Percentiles rank a stretch among this genome's conserved stretches.
phyloP scores from a whole-genome alignment of 2,113 vertebrate species.

The Calypte anna region DNA sequence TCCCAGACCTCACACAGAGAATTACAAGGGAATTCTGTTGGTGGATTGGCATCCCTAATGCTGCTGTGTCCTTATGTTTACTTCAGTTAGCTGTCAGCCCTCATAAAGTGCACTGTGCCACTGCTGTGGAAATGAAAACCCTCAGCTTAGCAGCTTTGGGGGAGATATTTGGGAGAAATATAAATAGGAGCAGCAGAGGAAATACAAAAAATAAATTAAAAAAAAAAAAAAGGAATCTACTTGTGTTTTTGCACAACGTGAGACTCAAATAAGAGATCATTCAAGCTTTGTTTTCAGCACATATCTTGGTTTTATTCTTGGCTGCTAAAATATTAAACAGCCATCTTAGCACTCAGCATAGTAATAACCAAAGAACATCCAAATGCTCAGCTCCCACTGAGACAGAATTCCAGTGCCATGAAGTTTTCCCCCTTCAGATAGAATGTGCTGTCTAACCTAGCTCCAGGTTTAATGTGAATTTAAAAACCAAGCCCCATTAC shows the following conservation, averaged over 20 bases:
- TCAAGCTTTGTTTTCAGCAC: not conserved
- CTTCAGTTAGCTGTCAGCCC: slow-evolving; percentile 64
- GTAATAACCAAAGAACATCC: slow-evolving; percentile 27
- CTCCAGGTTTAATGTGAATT: not conserved
- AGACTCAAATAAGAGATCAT: slow-evolving; percentile 19
- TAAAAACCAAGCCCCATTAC: not conserved
- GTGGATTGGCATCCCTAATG: slow-evolving; percentile 40
- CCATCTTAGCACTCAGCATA: slow-evolving; percentile 35
- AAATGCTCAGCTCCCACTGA: not conserved
- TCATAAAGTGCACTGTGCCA: not conserved
- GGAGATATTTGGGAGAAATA: not conserved
- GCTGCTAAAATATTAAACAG: slow-evolving; percentile 70
- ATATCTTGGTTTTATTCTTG: slow-evolving; percentile 30
- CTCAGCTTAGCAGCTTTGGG: slow-evolving; percentile 5
- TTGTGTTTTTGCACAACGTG: not conserved
- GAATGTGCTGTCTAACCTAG: not conserved
- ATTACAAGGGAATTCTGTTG: slow-evolving; percentile 58
- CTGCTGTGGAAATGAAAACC: slow-evolving; percentile 18
- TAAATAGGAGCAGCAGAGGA: not conserved
- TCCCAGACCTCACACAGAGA: slow-evolving; percentile 56
- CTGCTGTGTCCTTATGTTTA: slow-evolving; percentile 60
- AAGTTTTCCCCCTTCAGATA: not conserved
- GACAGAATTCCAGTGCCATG: not conserved
- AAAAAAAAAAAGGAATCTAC: not conserved
- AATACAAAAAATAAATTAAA: not conserved